phyloP scores from a whole-genome alignment of 2,888 invertebrate species.

The Lissocephala sabroskyi region DNA sequence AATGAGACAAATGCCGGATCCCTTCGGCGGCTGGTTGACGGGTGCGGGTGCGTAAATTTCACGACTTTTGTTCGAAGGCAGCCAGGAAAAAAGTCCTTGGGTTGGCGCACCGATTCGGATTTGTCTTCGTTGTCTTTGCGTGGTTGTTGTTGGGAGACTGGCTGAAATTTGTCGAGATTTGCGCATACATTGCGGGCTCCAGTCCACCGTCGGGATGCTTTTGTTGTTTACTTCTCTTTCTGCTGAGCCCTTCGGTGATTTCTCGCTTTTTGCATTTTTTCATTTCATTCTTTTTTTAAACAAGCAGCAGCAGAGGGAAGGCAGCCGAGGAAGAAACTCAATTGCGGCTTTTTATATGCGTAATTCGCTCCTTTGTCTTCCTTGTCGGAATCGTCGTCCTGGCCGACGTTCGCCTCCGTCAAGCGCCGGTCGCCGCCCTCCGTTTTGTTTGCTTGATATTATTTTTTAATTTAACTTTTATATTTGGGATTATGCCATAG shows the following conservation, averaged over 20 bases:
- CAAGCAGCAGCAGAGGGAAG: no score
- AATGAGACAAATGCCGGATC: conserved; percentile 55
- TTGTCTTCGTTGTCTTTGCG: conserved; percentile 15
- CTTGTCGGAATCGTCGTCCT: conserved; percentile 6
- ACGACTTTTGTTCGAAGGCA: conserved; percentile 24
- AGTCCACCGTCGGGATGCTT: no score
- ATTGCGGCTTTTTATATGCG: conserved; percentile 60
- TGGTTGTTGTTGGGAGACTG: conserved; percentile 14
- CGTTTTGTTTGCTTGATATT: conserved; percentile 44
- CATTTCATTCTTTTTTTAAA: no score
- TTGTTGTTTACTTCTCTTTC: background rate
- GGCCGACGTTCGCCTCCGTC: conserved; percentile 11
- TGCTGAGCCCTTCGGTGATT: background rate
- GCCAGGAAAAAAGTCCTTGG: background rate
- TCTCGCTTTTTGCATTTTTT: no score
- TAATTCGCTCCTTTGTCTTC: conserved; percentile 46
- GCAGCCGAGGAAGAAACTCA: conserved; percentile 49
- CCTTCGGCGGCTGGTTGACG: no score
- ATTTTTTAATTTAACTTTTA: conserved; percentile 62
- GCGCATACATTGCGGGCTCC: conserved; percentile 39
- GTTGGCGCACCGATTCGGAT: conserved; percentile 9
- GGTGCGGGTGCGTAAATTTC: conserved; percentile 41
- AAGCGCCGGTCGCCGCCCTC: no score
- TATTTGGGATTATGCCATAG: conserved; percentile 43
- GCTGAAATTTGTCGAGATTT: conserved; percentile 48